Conservation (phyloP, 1,140 invertebrate genomes). For the Drosophila navojoa region DNA sequence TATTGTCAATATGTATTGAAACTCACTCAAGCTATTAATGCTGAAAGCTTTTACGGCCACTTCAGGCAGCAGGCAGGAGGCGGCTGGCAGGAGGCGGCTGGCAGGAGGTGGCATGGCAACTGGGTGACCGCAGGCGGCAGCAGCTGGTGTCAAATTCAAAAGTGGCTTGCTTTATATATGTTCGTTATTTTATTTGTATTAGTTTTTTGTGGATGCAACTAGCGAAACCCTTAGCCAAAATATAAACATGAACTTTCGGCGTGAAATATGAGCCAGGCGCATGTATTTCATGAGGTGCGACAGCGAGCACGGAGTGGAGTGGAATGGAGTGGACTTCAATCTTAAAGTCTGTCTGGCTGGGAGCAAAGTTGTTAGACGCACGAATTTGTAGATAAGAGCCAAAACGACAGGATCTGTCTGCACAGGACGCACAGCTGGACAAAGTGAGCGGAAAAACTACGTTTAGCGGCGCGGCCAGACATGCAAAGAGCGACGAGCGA, state of each 20-base stretch:
- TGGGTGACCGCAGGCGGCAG: conserved; percentile 72
- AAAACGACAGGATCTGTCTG: conserved; percentile 69
- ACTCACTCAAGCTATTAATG: conserved; percentile 81
- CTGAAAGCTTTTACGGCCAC: conserved; percentile 81
- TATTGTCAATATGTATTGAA: conserved; percentile 82
- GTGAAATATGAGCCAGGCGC: conserved; percentile 66
- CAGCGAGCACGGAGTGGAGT: neutral
- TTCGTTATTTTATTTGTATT: conserved; percentile 41
- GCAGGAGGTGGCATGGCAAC: neutral
- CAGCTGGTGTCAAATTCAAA: conserved; percentile 83
- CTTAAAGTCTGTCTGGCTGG: conserved; percentile 42
- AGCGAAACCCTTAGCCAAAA: conserved; percentile 82
- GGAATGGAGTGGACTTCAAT: conserved; percentile 20
- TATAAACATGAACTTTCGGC: conserved; percentile 80
- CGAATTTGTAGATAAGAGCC: conserved; percentile 73
- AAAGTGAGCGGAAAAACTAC: conserved; percentile 74
- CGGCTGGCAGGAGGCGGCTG: conserved; percentile 50
- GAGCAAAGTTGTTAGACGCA: conserved; percentile 50
- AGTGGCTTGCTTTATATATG: conserved; percentile 70
- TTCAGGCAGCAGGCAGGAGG: conserved; percentile 58
- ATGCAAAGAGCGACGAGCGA: conserved; percentile 31
- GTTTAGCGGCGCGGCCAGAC: conserved; percentile 61
- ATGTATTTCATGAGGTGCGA: conserved; percentile 26
- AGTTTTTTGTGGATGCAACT: conserved; percentile 42
- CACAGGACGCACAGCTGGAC: conserved; percentile 66